Evolutionary conservation across 2,797 vertebrate genomes (phyloP).

Genomic region (Poeciliopsis gracilis): DNA sequence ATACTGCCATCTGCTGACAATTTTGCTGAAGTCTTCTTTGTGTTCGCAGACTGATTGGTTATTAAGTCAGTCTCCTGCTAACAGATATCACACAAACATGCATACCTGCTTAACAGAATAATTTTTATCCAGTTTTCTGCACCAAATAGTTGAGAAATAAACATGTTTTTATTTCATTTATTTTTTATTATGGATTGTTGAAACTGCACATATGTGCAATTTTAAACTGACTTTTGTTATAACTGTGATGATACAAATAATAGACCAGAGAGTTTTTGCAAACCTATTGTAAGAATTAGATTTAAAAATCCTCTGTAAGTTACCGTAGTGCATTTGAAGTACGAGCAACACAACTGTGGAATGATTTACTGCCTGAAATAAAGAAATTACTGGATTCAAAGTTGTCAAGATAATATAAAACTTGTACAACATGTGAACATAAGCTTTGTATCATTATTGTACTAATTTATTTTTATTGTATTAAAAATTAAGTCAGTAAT

Average conservation of each 20-base stretch:
- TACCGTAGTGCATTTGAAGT: neutral
- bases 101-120: too few species aligned
- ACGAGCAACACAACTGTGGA: neutral
- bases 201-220: too few species aligned
- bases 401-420: neutral
- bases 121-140: too few species aligned
- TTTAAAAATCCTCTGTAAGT: neutral
- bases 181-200: too few species aligned
- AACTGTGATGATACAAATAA: neutral
- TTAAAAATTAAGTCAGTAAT: neutral
- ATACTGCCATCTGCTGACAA: neutral
- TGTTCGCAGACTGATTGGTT: neutral
- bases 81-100: too few species aligned
- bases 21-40: neutral
- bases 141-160: too few species aligned
- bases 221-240: too few species aligned
- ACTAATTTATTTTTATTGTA: neutral
- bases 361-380: neutral
- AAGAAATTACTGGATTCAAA: neutral
- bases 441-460: neutral
- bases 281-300: too few species aligned
- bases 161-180: too few species aligned
- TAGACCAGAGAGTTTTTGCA: neutral
- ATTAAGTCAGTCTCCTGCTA: too few species aligned
- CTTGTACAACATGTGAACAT: neutral